phyloP scores from a whole-genome alignment of 30 jellyfish, hydroid and myxozoan genomes.

The Chrysaora quinquecirrha region DNA sequence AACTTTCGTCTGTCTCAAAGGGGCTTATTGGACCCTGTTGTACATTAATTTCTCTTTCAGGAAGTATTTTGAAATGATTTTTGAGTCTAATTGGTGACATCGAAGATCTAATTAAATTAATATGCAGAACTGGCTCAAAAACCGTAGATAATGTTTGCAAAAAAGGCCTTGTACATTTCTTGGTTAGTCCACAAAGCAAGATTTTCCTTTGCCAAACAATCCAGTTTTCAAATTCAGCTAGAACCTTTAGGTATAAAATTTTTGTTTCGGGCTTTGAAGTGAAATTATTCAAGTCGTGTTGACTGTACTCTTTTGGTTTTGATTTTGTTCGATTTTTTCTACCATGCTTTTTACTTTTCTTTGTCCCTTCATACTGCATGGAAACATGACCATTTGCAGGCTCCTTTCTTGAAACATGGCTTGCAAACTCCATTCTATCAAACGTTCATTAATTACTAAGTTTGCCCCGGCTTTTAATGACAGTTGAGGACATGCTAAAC shows the following conservation, averaged over 20 bases:
- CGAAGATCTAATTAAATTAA: too few species aligned
- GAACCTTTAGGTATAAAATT: constrained; percentile 30
- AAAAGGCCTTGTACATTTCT: constrained; percentile 59
- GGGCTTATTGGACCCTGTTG: too few species aligned
- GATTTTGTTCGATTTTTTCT: neutral
- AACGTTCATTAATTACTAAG: too few species aligned
- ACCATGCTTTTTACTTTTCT: neutral
- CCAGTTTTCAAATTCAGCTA: constrained; percentile 47
- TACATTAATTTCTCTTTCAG: too few species aligned
- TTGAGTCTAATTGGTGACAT: too few species aligned
- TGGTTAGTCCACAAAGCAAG: constrained; percentile 60
- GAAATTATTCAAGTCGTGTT: too few species aligned
- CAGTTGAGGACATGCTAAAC: too few species aligned
- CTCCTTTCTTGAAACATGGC: neutral
- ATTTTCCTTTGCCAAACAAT: constrained; percentile 73
- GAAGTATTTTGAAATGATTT: too few species aligned
- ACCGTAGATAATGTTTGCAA: constrained; percentile 67
- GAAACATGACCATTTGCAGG: too few species aligned
- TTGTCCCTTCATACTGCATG: neutral
- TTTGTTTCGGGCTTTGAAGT: constrained; percentile 56
- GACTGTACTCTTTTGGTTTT: too few species aligned
- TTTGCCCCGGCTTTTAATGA: too few species aligned
- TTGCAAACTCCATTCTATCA: neutral
- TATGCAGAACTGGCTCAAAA: constrained; percentile 64
- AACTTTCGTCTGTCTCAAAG: too few species aligned